Evolutionary conservation across 53 echinoderm and acorn worm genomes (phyloP).

Genomic region (Stichopus horrens): DNA sequence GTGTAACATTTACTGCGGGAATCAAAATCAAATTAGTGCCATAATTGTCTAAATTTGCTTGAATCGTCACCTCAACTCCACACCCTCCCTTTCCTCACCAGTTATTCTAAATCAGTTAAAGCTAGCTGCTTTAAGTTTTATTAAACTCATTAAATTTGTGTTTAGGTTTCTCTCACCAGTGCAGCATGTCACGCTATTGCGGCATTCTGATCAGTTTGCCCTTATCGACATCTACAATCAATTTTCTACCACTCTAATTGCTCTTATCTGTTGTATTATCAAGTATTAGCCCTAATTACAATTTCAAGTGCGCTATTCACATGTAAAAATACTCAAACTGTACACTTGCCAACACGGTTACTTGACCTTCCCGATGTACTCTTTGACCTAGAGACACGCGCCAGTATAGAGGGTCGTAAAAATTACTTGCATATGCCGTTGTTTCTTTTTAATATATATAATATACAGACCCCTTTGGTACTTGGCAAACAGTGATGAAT

Average conservation of each 20-base stretch:
- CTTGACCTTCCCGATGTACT: not conserved
- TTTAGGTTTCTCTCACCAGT: too few relatives aligned
- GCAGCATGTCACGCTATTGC: too few relatives aligned
- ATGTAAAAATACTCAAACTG: not conserved
- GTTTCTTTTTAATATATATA: not conserved
- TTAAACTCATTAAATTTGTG: too few relatives aligned
- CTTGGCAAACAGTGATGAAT: not conserved
- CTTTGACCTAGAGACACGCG: slow-evolving; percentile 4
- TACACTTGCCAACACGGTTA: not conserved
- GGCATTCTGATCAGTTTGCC: too few relatives aligned
- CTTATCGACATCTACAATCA: slow-evolving; percentile 4
- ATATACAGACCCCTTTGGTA: not conserved
- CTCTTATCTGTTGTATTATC: slow-evolving; percentile 14
- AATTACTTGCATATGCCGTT: too few relatives aligned
- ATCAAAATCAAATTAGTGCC: too few relatives aligned
- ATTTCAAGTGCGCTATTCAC: slow-evolving; percentile 2
- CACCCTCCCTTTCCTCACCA: too few relatives aligned
- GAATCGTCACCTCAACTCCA: too few relatives aligned
- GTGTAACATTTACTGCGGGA: too few relatives aligned
- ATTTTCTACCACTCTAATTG: slow-evolving; percentile 13
- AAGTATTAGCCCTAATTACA: slow-evolving; percentile 17
- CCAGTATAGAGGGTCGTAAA: not conserved
- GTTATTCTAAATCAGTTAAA: too few relatives aligned
- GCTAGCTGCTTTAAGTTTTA: too few relatives aligned
- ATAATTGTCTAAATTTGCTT: too few relatives aligned